Conservation (phyloP, 2,888 invertebrate genomes). For the Abrostola triplasia region DNA sequence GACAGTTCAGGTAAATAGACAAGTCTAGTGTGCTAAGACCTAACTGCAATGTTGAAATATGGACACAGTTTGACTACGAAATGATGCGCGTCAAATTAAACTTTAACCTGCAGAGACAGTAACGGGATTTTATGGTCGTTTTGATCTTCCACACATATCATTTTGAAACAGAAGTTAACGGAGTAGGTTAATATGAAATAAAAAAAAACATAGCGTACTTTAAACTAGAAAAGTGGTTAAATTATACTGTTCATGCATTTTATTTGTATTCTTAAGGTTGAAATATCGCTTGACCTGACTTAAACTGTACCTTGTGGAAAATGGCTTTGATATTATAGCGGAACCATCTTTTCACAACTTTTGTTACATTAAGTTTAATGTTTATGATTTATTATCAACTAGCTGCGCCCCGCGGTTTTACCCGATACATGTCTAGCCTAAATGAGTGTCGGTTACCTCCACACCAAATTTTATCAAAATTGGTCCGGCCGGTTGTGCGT, state of each 20-base stretch:
- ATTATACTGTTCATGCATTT: slow-evolving; percentile 25
- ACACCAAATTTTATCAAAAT: too few species aligned
- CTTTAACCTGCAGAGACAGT: slow-evolving; percentile 40
- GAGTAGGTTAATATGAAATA: slow-evolving; percentile 47
- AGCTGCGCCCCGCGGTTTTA: too few species aligned
- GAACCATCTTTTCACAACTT: slow-evolving; percentile 31
- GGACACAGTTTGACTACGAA: slow-evolving; percentile 8
- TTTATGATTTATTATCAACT: slow-evolving; percentile 31
- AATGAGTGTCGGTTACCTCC: too few species aligned
- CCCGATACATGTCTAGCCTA: too few species aligned
- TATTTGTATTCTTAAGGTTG: slow-evolving; percentile 26
- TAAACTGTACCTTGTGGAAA: slow-evolving; percentile 18
- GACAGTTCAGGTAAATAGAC: slow-evolving; percentile 77
- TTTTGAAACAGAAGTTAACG: slow-evolving; percentile 39
- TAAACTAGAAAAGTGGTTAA: slow-evolving; percentile 23
- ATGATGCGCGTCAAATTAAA: slow-evolving; percentile 32
- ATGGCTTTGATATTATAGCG: slow-evolving; percentile 37
- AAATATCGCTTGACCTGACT: slow-evolving; percentile 18
- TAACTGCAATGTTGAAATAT: slow-evolving; percentile 5
- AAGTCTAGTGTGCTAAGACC: slow-evolving; percentile 6
- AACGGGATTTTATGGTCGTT: slow-evolving; percentile 43
- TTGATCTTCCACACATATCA: slow-evolving; percentile 32
- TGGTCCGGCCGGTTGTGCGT: too few species aligned
- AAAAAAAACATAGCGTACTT: slow-evolving; percentile 33
- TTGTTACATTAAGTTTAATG: slow-evolving; percentile 30